Evolutionary conservation across 2,797 vertebrate species (phyloP).

Genomic region (Leptatherina wallacei): DNA sequence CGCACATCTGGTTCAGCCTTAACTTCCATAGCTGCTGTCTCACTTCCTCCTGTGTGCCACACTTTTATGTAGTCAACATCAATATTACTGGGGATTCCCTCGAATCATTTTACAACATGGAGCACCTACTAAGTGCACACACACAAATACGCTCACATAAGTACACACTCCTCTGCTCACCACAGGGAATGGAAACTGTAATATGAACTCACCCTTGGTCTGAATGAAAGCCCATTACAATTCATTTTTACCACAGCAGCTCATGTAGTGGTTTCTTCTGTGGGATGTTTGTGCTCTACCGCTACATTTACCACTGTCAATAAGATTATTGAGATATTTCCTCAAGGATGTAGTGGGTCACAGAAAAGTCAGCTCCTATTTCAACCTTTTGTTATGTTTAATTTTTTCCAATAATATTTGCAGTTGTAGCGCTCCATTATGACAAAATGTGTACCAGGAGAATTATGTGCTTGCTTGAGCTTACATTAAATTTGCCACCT

Average conservation of each 20-base stretch:
- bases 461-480: conserved; percentile 30
- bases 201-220: conserved; percentile 68
- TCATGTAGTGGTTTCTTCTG: conserved; percentile 41
- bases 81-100: conserved; percentile 67
- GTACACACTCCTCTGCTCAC: conserved; percentile 47
- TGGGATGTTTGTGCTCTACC: conserved; percentile 41
- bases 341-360: conserved; percentile 14
- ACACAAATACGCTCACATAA: conserved; percentile 15
- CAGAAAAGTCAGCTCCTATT: conserved; percentile 16
- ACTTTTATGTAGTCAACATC: conserved; percentile 47
- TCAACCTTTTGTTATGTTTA: neutral
- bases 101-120: conserved; percentile 54
- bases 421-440: conserved; percentile 2
- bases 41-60: neutral
- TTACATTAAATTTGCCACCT: conserved; percentile 42
- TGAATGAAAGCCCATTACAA: conserved; percentile 65
- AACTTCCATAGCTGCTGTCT: conserved; percentile 16
- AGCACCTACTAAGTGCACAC: conserved; percentile 43
- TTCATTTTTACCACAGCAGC: conserved; percentile 65
- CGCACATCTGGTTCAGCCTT: conserved; percentile 42
- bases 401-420: conserved; percentile 10
- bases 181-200: conserved; percentile 66
- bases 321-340: conserved; percentile 14
- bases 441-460: conserved; percentile 24
- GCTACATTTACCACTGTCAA: conserved; percentile 31